These are phyloP conservation scores for Pseudanteris insignis DNA, from an alignment of 2,888 invertebrate genomes.

Conservation along the genomic window DNA sequence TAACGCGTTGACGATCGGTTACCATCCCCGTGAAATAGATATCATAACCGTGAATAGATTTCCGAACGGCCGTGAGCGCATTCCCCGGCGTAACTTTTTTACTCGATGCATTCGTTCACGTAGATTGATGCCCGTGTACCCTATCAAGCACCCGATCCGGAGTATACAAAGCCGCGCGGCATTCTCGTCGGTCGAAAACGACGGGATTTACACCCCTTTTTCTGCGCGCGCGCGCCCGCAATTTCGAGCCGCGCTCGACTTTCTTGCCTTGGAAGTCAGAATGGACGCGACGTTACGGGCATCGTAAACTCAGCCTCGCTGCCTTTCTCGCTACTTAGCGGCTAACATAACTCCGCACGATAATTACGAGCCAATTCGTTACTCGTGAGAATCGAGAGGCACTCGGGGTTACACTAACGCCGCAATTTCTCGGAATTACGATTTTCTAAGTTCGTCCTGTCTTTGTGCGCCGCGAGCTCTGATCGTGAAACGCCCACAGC, in stretches of 20 bases:
- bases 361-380: conserved; percentile 30
- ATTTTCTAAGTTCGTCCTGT: conserved; percentile 25
- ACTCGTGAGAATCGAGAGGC: conserved; percentile 31
- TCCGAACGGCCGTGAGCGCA: too few species aligned
- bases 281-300: conserved; percentile 24
- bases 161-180: too few species aligned
- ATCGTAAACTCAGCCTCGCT: conserved; percentile 21
- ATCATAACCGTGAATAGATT: too few species aligned
- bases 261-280: conserved; percentile 23
- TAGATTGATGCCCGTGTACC: too few species aligned
- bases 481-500: conserved; percentile 7
- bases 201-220: conserved; percentile 34
- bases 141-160: too few species aligned
- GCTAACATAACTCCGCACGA: conserved; percentile 28
- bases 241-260: conserved; percentile 30
- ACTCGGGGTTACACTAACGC: conserved; percentile 14
- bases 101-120: too few species aligned
- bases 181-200: conserved; percentile 22
- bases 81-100: too few species aligned
- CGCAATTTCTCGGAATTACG: conserved; percentile 25
- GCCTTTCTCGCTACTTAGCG: too few species aligned
- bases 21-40: too few species aligned
- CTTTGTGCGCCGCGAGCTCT: neutral
- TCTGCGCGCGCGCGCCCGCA: conserved; percentile 21
- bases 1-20: too few species aligned